phyloP scores from a whole-genome alignment of 2,888 invertebrate species.

The Phlogophora meticulosa region DNA sequence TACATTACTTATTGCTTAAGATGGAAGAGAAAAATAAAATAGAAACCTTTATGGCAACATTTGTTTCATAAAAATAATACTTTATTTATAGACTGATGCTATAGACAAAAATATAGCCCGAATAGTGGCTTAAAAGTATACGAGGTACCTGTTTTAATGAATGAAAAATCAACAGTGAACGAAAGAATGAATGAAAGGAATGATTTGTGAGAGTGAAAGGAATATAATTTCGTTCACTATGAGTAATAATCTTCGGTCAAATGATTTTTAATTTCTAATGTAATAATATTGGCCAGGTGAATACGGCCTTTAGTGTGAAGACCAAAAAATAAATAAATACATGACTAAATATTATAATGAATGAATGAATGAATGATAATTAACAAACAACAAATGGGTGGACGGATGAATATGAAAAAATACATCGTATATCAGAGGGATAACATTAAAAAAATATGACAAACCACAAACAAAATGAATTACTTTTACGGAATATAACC shows the following conservation, averaged over 20 bases:
- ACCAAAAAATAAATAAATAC: constrained; percentile 4
- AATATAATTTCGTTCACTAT: not conserved
- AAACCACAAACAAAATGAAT: not conserved
- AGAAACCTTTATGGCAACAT: constrained; percentile 63
- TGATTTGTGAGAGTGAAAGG: constrained; percentile 3
- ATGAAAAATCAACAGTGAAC: not conserved
- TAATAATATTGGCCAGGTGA: not conserved
- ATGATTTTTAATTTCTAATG: not conserved
- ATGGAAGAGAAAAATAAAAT: constrained; percentile 40
- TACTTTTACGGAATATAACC: constrained; percentile 24
- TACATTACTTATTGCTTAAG: constrained; percentile 62
- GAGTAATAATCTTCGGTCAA: too few species aligned
- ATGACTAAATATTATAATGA: not conserved
- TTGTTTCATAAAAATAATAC: constrained; percentile 49
- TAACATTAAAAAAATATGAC: constrained; percentile 2
- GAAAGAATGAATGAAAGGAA: constrained; percentile 12
- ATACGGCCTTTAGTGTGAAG: not conserved
- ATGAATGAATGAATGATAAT: constrained; percentile 10
- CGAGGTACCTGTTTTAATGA: constrained; percentile 29
- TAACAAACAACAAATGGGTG: constrained; percentile 28
- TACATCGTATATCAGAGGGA: not conserved
- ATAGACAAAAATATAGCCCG: constrained; percentile 5
- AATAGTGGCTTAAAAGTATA: constrained; percentile 4
- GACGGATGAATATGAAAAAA: constrained; percentile 58
- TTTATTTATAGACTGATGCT: constrained; percentile 16